phyloP scores from a whole-genome alignment of 1,140 invertebrate genomes.

The Bombus balteatus region DNA sequence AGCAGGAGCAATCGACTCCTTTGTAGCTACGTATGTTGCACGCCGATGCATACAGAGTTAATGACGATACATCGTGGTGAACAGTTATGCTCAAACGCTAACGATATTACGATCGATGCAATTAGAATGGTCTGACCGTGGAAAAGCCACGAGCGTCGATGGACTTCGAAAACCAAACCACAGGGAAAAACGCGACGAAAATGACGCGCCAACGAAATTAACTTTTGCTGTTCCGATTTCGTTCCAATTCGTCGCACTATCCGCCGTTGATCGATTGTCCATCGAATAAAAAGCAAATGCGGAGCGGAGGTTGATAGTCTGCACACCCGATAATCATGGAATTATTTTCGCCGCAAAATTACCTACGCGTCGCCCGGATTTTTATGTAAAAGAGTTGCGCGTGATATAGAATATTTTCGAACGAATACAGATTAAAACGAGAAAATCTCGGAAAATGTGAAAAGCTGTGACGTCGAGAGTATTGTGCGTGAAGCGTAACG shows the following conservation, averaged over 20 bases:
- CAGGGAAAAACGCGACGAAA: background rate
- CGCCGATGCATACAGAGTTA: background rate
- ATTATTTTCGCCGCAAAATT: background rate
- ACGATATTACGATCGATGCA: slow-evolving; percentile 22
- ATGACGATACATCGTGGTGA: background rate
- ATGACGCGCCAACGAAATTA: background rate
- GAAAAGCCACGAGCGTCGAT: background rate
- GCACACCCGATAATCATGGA: background rate
- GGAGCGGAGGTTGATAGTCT: background rate
- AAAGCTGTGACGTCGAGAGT: background rate
- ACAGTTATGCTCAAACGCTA: slow-evolving; percentile 2
- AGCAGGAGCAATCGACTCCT: background rate
- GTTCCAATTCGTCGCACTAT: background rate
- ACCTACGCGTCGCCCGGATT: background rate
- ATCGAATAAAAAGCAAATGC: background rate
- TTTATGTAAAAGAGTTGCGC: background rate
- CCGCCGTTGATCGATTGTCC: background rate
- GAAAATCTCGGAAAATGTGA: background rate
- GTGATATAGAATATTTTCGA: background rate
- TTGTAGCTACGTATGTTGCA: background rate
- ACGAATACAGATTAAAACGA: background rate
- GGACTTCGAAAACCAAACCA: background rate
- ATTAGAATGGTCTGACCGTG: background rate
- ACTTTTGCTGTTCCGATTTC: background rate
- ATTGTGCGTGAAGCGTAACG: too few species aligned